Evolutionary conservation across 2,888 invertebrate species (phyloP).

Genomic region (Oegoconia quadripuncta): DNA sequence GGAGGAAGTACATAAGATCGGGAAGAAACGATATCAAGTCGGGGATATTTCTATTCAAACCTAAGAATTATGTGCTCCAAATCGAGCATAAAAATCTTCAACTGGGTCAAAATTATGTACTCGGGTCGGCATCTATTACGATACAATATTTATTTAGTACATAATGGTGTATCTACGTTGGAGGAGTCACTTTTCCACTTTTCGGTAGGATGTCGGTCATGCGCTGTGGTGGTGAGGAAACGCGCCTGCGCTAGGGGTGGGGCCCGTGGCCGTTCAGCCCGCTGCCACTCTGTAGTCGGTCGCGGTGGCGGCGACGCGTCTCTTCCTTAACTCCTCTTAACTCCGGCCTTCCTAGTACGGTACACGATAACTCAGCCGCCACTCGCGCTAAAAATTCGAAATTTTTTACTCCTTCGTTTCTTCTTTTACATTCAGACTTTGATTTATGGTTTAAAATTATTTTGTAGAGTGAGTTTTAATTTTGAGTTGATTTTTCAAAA

Average conservation of each 20-base stretch:
- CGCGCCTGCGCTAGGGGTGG: constrained; percentile 75
- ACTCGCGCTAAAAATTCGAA: constrained; percentile 50
- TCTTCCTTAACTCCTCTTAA: constrained; percentile 10
- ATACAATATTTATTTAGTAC: constrained; percentile 76
- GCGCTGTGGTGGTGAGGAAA: constrained; percentile 48
- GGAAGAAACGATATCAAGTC: not conserved
- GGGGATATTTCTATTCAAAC: not conserved
- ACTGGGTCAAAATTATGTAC: constrained; percentile 60
- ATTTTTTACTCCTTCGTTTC: constrained; percentile 48
- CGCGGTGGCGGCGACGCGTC: constrained; percentile 67
- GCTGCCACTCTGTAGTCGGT: constrained; percentile 71
- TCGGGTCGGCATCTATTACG: constrained; percentile 54
- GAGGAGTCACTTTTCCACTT: constrained; percentile 78
- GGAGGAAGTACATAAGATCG: constrained; percentile 21
- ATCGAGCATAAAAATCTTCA: constrained; percentile 45
- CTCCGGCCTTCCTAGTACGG: constrained; percentile 36
- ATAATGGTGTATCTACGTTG: constrained; percentile 74
- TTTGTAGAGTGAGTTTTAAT: constrained; percentile 55
- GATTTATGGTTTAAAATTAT: constrained; percentile 39
- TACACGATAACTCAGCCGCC: constrained; percentile 59
- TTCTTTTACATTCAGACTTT: constrained; percentile 45
- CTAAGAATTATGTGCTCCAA: constrained; percentile 22
- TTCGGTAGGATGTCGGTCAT: constrained; percentile 75
- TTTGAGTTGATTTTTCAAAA: constrained; percentile 38
- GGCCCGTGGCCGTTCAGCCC: constrained; percentile 63